These are phyloP conservation scores for Pogonophryne albipinna DNA, from an alignment of 2,797 vertebrate species.

Conservation along the genomic window DNA sequence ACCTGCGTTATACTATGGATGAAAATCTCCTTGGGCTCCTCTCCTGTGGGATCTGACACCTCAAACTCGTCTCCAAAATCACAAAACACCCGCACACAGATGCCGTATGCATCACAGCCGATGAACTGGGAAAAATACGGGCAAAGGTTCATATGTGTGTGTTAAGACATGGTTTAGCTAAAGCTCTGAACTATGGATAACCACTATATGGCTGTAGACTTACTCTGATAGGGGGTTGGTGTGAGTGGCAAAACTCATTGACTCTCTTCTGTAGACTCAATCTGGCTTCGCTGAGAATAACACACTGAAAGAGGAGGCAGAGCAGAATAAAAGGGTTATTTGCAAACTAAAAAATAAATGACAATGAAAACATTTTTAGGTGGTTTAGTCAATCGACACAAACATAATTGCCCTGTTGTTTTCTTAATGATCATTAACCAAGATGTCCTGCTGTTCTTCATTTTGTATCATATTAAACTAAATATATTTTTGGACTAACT, in stretches of 20 bases:
- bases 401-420: too few relatives aligned
- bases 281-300: constrained; percentile 93
- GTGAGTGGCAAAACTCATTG: constrained; percentile 93
- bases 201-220: neutral
- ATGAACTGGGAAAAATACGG: constrained; percentile 87
- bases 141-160: constrained; percentile 1
- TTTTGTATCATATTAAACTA: too few relatives aligned
- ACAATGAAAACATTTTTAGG: neutral
- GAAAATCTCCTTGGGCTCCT: constrained; percentile 97
- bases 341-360: neutral
- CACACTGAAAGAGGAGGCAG: constrained; percentile 87
- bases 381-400: neutral
- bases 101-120: constrained; percentile 91
- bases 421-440: too few relatives aligned
- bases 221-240: constrained; percentile 94
- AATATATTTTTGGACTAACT: too few relatives aligned
- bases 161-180: neutral
- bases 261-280: constrained; percentile 91
- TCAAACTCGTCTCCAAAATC: constrained; percentile 97
- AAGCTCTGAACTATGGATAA: neutral
- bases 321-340: neutral
- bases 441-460: too few relatives aligned
- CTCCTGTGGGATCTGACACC: constrained; percentile 95
- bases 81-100: constrained; percentile 95
- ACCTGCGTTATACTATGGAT: constrained; percentile 97